phyloP scores from a whole-genome alignment of 2,797 vertebrate genomes.

The Leuciscus waleckii region DNA sequence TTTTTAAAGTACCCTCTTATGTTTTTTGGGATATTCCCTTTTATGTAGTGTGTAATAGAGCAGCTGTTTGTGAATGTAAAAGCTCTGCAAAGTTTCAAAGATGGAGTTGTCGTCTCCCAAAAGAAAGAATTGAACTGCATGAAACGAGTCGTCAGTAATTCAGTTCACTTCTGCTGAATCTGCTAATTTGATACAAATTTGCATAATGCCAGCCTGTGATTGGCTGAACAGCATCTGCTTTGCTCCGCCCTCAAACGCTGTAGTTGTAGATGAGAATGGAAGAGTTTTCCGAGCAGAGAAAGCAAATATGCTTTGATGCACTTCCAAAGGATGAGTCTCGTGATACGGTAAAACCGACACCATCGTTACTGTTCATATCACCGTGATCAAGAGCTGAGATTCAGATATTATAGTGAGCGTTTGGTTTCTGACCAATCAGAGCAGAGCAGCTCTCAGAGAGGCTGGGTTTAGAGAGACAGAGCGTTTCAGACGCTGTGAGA shows the following conservation, averaged over 20 bases:
- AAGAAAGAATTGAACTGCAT: too few species aligned
- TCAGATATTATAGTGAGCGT: too few species aligned
- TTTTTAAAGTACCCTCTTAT: neutral
- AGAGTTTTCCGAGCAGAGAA: too few species aligned
- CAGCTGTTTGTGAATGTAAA: too few species aligned
- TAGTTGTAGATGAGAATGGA: neutral
- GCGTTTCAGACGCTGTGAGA: neutral
- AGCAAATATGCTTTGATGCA: too few species aligned
- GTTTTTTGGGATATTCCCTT: neutral
- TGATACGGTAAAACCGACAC: too few species aligned
- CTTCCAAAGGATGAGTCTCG: too few species aligned
- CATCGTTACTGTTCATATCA: too few species aligned
- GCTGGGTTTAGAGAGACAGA: neutral
- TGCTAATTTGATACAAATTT: neutral
- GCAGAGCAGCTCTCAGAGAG: neutral
- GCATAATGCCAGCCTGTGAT: neutral
- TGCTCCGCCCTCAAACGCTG: neutral
- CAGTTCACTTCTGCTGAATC: neutral
- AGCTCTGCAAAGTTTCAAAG: too few species aligned
- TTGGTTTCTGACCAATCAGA: neutral
- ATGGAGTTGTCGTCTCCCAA: neutral
- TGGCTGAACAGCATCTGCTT: neutral
- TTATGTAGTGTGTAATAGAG: neutral
- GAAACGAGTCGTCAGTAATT: too few species aligned
- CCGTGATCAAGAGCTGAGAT: too few species aligned